Evolutionary conservation across 2,888 invertebrate genomes (phyloP), one percentile per base, ranked within the genome.

Genomic region (Boloria euphrosyne): DNA sequence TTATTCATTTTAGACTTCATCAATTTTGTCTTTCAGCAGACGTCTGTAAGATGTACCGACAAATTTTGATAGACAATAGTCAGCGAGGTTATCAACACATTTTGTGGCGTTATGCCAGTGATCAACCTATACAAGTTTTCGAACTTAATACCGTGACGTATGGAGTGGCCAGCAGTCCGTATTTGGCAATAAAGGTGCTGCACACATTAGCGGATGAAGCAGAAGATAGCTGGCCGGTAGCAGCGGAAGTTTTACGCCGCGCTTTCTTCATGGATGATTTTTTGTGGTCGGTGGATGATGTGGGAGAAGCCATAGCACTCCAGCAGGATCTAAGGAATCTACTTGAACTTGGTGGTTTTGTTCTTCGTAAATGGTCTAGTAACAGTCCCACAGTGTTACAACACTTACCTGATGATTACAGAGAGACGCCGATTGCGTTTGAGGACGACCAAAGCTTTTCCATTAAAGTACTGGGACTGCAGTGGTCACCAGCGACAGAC

Each of bases 31-130:
- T 22, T n/a, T 50, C 16, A 14, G 50, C 16, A 14, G 50, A 50
- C n/a, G n/a, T 50, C n/a, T 50, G 50, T 50, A 50, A 50, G n/a
- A 50, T 50, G 50, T 50, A 14, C n/a, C 3, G 50, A 16, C n/a
- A 16, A n/a, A 50, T 17, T n/a, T 14, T 50, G 7, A 50, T 50
- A 7, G 50, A 50, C n/a, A 14, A 50, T 14, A 16, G 14, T 22
- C 22, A 22, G 22, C 22, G 22, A 22, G 22, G 22, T 52, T 52
- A 22, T 52, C 52, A 22, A 22, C 52, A 52, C 16, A 52, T 52
- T 27, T 22, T 52, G 10, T 52, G 52, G 22, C 52, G 52, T 13
- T 52, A 52, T 22, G n/a, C 52, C 22, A 22, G 22, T 1, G 22
- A 22, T 22, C 22, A 22, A 22, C 22, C 22, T 22, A 22, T 22